These are phyloP conservation scores for Lepeophtheirus nordmannii DNA, from an alignment of 2,888 invertebrate species.

Conservation along the genomic window DNA sequence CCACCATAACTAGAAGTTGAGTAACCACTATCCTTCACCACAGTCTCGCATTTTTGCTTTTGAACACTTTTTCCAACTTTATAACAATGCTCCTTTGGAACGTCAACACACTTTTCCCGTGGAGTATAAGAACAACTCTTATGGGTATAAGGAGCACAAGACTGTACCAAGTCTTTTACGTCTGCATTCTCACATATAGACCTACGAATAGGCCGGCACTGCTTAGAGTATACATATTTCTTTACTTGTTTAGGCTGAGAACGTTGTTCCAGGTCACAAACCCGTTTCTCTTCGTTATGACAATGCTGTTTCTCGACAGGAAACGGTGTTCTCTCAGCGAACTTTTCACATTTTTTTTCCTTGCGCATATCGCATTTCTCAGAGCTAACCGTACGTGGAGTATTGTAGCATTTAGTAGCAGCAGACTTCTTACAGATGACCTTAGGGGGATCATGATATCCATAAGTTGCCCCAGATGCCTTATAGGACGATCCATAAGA, in stretches of 20 bases:
- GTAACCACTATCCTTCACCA: not conserved
- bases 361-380: not conserved
- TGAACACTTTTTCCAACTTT: not conserved
- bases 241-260: conserved; percentile 14
- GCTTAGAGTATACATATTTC: conserved; percentile 18
- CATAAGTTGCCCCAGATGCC: too few species aligned
- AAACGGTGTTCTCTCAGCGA: conserved; percentile 2
- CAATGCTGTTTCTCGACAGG: conserved; percentile 18
- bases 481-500: too few species aligned
- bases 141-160: not conserved
- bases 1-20: too few species aligned
- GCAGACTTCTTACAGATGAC: too few species aligned
- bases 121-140: conserved; percentile 4
- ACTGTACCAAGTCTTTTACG: not conserved
- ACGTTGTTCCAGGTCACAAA: conserved; percentile 8
- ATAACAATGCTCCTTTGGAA: conserved; percentile 11
- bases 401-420: conserved; percentile 18
- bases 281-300: conserved; percentile 7
- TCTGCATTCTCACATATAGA: not conserved
- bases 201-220: not conserved
- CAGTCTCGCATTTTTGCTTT: not conserved
- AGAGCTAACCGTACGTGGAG: conserved; percentile 11
- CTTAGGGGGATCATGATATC: too few species aligned
- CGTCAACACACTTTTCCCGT: not conserved
- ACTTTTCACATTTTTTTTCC: conserved; percentile 15